Conservation (phyloP, 2,888 invertebrate genomes). For the Dendrolimus pini region DNA sequence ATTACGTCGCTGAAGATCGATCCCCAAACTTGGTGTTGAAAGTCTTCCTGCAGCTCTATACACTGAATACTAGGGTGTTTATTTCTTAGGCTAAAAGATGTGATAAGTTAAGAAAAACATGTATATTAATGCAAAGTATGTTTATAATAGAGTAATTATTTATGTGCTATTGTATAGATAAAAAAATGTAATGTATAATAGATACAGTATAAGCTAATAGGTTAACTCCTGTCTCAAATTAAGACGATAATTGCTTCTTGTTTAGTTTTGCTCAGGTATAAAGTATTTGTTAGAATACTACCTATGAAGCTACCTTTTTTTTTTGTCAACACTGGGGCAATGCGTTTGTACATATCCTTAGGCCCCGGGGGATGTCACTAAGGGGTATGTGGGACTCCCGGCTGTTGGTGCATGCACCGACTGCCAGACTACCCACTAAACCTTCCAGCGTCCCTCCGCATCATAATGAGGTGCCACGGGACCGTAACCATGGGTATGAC, state of each 20-base stretch:
- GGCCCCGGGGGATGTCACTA: too few relatives aligned
- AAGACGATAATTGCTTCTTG: slow-evolving; percentile 22
- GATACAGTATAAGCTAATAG: slow-evolving; percentile 35
- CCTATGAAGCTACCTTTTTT: too few relatives aligned
- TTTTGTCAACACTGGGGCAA: too few relatives aligned
- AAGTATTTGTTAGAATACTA: too few relatives aligned
- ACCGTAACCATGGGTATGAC: too few relatives aligned
- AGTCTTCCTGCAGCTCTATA: slow-evolving; percentile 77
- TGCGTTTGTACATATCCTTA: too few relatives aligned
- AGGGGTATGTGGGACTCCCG: too few relatives aligned
- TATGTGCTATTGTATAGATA: slow-evolving; percentile 56
- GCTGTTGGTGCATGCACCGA: too few relatives aligned
- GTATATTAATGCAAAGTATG: slow-evolving; percentile 53
- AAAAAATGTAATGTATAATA: slow-evolving; percentile 40
- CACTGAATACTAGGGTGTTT: slow-evolving; percentile 71
- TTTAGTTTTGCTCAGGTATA: too few relatives aligned
- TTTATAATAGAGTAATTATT: slow-evolving; percentile 47
- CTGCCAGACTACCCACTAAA: too few relatives aligned
- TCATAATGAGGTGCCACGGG: too few relatives aligned
- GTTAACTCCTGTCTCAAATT: slow-evolving; percentile 16
- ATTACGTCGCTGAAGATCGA: not conserved
- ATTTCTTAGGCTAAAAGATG: slow-evolving; percentile 70
- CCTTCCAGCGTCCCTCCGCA: too few relatives aligned
- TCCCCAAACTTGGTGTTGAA: slow-evolving; percentile 49
- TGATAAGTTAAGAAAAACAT: slow-evolving; percentile 66